Base-by-base conservation (phyloP, 1,140 invertebrate species). In the Drosophila pandora region DNA sequence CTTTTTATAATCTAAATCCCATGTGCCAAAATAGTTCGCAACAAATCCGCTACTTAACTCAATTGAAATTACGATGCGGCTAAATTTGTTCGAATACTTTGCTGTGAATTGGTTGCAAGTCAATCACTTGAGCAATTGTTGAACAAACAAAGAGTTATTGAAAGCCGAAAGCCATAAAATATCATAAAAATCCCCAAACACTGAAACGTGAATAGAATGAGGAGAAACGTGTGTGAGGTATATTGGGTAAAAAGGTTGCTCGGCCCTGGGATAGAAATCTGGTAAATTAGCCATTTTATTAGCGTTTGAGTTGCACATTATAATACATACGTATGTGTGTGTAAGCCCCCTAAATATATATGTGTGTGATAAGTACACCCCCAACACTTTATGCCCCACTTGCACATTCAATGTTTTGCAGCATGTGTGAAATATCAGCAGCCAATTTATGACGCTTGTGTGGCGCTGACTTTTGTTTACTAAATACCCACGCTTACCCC, bases 261-360 rank as follows among this genome's bases (percentile, higher is more conserved):
- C 63, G 34, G 49, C 28, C 45, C 21, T 57, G 25, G 30, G 22
- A 37, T 41, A 4, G 63, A 17, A 41, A 52, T 58, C 49, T 82
- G 82, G 69, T 87, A 87, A 87, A 87, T 82, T 88, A 87, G 62
- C 78, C 83, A 87, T 87, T 88, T 87, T 82, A 87, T 88, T 82
- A 76, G 61, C 68, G 75, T 21, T 43, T 43, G 17, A 5, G 13
- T 43, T 37, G 30, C 9, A 59, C 12, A 10, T 30, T 28, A 28
- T 28, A 28, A 22, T 22, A 37, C 23, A 10, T 6, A 43, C 7
- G 23, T 45, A 25, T 41, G 32, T 1, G 25, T 28, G 25, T 28
- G 32, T 34, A 10, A 10, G 12, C 12, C 10, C 34, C 34, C 10
- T 4, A 21, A 23, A 60, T 22, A 48, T 77, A 28, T 48, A 72